These are phyloP conservation scores for Sander vitreus DNA, from an alignment of 2,113 vertebrate species.

Conservation along the genomic window DNA sequence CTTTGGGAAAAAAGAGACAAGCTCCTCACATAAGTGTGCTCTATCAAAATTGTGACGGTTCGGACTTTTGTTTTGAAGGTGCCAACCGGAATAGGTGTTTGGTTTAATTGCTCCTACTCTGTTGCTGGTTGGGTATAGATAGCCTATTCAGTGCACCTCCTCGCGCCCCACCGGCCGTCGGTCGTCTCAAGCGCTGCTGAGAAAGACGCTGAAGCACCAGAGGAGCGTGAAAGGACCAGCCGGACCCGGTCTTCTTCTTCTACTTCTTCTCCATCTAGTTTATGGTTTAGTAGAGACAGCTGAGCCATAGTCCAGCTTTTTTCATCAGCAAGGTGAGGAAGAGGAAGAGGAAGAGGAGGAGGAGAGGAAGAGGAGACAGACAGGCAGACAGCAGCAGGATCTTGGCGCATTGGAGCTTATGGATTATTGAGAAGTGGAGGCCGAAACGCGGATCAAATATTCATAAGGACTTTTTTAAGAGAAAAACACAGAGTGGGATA, in stretches of 20 bases:
- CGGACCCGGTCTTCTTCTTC: neutral
- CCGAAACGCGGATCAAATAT: slow-evolving; percentile 70
- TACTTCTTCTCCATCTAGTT: slow-evolving; percentile 52
- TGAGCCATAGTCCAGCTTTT: slow-evolving; percentile 43
- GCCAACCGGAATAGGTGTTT: slow-evolving; percentile 38
- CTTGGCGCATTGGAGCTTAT: slow-evolving; percentile 85
- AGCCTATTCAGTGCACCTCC: slow-evolving; percentile 56
- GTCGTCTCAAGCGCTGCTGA: slow-evolving; percentile 51
- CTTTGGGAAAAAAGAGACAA: neutral
- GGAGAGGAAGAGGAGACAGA: slow-evolving; percentile 30
- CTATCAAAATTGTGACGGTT: neutral
- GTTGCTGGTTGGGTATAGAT: slow-evolving; percentile 15
- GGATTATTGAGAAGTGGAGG: slow-evolving; percentile 79
- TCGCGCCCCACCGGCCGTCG: slow-evolving; percentile 58
- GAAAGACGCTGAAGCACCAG: slow-evolving; percentile 36
- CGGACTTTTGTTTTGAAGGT: slow-evolving; percentile 61
- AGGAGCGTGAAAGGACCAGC: slow-evolving; percentile 34
- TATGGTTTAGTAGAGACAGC: slow-evolving; percentile 80
- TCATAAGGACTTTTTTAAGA: slow-evolving; percentile 69
- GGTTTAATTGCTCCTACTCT: neutral
- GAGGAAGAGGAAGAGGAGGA: slow-evolving; percentile 50
- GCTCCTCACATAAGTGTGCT: neutral
- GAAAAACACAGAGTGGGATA: slow-evolving; percentile 23
- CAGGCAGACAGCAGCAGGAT: slow-evolving; percentile 57
- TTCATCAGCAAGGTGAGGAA: slow-evolving; percentile 59